A percentile compares a stretch with the other conserved stretches of the same genome.
phyloP scores from a whole-genome alignment of 2,113 vertebrate genomes.

The Alligator sinensis region DNA sequence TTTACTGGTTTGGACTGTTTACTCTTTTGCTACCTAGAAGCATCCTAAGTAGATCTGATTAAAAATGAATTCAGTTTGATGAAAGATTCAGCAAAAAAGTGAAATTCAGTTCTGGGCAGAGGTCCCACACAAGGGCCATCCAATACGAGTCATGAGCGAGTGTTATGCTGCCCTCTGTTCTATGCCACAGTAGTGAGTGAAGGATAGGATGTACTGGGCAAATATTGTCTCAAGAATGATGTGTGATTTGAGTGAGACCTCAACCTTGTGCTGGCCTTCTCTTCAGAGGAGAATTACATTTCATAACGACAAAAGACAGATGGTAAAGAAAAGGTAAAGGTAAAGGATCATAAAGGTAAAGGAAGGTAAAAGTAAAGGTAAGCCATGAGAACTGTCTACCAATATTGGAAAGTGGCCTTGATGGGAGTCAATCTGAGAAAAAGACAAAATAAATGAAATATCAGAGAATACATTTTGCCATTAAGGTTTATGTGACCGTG shows the following conservation, averaged over 20 bases:
- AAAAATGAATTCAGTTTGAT: neutral
- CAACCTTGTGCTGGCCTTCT: neutral
- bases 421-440: neutral
- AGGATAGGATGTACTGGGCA: neutral
- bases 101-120: neutral
- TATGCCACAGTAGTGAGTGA: neutral
- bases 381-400: neutral
- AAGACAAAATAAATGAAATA: neutral
- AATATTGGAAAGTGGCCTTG: neutral
- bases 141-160: neutral
- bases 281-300: neutral
- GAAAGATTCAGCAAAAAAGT: neutral
- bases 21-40: neutral
- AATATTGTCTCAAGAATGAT: neutral
- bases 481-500: neutral
- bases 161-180: neutral
- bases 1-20: neutral
- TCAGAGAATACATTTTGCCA: neutral
- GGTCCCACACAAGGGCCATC: fast-evolving
- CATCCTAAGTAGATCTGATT: neutral
- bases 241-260: neutral
- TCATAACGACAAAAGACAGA: neutral
- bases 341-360: too few relatives aligned
- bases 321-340: neutral
- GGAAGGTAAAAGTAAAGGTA: neutral